Conservation (phyloP, 2,888 invertebrate species). For the Spilarctia lutea region DNA sequence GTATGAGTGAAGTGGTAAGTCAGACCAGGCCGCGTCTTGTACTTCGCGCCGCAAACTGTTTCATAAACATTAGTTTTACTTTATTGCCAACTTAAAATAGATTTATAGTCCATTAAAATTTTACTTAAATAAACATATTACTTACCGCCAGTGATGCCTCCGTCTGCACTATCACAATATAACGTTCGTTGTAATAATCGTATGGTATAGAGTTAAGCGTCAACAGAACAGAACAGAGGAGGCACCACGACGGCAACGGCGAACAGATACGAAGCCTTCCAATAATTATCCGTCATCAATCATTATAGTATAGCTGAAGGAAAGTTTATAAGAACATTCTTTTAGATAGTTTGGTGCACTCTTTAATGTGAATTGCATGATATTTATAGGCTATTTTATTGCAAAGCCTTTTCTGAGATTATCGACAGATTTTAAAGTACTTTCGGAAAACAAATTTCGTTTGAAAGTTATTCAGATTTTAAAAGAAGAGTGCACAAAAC, state of each 20-base stretch:
- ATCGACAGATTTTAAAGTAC: not conserved
- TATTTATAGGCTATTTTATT: not conserved
- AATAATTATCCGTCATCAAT: slow-evolving; percentile 85
- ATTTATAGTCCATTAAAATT: not conserved
- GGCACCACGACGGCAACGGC: slow-evolving; percentile 83
- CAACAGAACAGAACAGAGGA: slow-evolving; percentile 85
- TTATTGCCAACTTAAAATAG: not conserved
- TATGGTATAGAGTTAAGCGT: slow-evolving; percentile 68
- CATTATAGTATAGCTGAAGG: slow-evolving; percentile 59
- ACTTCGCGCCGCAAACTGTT: slow-evolving; percentile 97
- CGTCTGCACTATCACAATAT: slow-evolving; percentile 62
- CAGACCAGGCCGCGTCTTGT: slow-evolving; percentile 98
- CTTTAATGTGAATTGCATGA: not conserved
- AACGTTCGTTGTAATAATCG: slow-evolving; percentile 46
- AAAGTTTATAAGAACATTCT: slow-evolving; percentile 62
- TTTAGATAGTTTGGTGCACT: slow-evolving; percentile 22
- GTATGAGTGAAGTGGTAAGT: slow-evolving; percentile 98
- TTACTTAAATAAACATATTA: slow-evolving; percentile 45
- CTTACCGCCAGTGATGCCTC: slow-evolving; percentile 83
- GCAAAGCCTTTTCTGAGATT: not conserved
- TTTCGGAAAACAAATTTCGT: not conserved
- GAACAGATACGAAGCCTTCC: slow-evolving; percentile 69
- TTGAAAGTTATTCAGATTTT: too few species aligned
- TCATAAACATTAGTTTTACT: slow-evolving; percentile 7
- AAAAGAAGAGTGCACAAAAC: slow-evolving; percentile 14